Evolutionary conservation across 2,797 vertebrate species (phyloP).

Genomic region (Lophius americanus): DNA sequence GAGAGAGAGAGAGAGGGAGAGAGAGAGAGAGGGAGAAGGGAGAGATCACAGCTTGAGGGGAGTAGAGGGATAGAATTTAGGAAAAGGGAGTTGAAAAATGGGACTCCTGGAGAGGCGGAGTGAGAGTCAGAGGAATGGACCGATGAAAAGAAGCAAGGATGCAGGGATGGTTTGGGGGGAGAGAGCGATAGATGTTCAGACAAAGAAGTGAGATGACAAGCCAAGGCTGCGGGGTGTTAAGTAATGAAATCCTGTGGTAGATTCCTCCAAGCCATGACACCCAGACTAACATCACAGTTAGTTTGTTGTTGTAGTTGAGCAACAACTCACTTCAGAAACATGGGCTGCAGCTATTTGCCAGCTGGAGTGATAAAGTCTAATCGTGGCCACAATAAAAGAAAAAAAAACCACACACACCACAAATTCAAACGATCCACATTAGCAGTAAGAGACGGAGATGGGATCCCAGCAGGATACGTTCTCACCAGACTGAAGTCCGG

Average conservation of each 20-base stretch:
- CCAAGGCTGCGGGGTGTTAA: conserved; percentile 64
- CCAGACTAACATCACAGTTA: conserved; percentile 75
- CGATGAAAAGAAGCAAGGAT: conserved; percentile 55
- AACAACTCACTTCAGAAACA: conserved; percentile 74
- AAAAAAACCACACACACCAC: conserved; percentile 23
- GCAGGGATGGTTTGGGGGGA: conserved; percentile 61
- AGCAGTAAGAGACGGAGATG: conserved; percentile 39
- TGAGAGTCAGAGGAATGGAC: conserved; percentile 53
- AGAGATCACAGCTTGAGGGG: conserved; percentile 50
- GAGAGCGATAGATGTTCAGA: conserved; percentile 59
- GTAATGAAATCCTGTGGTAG: conserved; percentile 76
- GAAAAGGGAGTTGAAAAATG: conserved; percentile 70
- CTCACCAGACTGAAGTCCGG: conserved; percentile 36
- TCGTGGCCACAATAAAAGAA: conserved; percentile 40
- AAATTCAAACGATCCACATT: conserved; percentile 58
- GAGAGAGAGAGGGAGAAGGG: conserved; percentile 17
- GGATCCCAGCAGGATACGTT: conserved; percentile 47
- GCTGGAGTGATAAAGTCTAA: conserved; percentile 72
- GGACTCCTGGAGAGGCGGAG: conserved; percentile 63
- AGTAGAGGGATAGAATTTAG: conserved; percentile 67
- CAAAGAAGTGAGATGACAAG: conserved; percentile 78
- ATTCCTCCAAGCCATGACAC: conserved; percentile 72
- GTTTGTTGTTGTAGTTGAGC: conserved; percentile 64
- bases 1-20: too few relatives aligned
- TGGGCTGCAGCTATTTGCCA: conserved; percentile 74